Conservation (phyloP, 2,888 invertebrate species). For the Augochlorella aurata region DNA sequence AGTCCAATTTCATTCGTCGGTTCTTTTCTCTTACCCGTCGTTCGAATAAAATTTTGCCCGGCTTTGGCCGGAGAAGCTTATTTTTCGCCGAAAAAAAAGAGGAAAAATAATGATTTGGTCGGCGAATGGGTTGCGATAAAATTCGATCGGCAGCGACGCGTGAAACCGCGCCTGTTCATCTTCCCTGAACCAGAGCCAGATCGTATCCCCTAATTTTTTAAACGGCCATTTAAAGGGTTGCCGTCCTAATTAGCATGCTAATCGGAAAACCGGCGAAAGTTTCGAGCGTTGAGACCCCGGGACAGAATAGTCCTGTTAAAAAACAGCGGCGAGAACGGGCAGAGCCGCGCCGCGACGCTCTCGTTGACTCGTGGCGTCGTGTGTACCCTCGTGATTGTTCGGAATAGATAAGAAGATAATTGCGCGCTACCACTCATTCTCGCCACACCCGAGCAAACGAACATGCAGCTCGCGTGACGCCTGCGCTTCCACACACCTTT, state of each 20-base stretch:
- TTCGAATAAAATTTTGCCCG: neutral
- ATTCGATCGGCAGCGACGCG: constrained; percentile 55
- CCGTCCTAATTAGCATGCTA: constrained; percentile 69
- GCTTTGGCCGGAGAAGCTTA: neutral
- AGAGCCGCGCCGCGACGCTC: constrained; percentile 33
- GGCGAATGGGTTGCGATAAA: constrained; percentile 52
- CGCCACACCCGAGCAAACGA: constrained; percentile 71
- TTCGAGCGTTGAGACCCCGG: constrained; percentile 38
- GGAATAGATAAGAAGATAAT: constrained; percentile 69
- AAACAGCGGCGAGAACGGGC: constrained; percentile 47
- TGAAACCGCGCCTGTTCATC: constrained; percentile 49
- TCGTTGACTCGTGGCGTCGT: constrained; percentile 39
- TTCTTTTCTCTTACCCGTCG: neutral
- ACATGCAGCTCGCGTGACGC: constrained; percentile 68
- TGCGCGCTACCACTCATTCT: constrained; percentile 67
- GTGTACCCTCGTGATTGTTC: constrained; percentile 40
- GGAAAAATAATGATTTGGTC: neutral
- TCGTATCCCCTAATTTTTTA: constrained; percentile 65
- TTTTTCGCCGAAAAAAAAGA: constrained; percentile 5
- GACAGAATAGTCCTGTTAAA: constrained; percentile 26
- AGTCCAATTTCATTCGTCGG: too few species aligned
- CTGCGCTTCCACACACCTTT: constrained; percentile 68
- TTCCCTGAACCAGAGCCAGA: constrained; percentile 48
- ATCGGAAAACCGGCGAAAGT: constrained; percentile 60
- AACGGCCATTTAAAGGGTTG: constrained; percentile 71